Conservation (phyloP, 2,888 invertebrate genomes). For the Exephanes ischioxanthus region DNA sequence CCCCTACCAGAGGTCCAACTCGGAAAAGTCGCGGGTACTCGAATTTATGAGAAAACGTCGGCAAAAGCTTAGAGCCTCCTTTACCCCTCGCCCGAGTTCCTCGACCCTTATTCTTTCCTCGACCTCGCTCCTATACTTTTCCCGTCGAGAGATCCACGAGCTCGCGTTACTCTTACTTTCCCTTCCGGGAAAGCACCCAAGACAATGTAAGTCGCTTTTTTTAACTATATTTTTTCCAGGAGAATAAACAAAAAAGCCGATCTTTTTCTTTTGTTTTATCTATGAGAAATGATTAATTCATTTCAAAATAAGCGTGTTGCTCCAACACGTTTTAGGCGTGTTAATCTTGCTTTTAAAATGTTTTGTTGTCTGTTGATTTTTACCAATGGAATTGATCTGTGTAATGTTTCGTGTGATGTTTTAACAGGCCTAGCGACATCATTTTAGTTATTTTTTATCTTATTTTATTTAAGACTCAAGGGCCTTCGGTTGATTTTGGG, state of each 20-base stretch:
- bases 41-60: slow-evolving; percentile 81
- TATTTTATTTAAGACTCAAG: neutral
- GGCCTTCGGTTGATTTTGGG: neutral
- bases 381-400: too few species aligned
- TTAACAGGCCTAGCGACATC: neutral
- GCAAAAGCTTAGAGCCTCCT: slow-evolving; percentile 72
- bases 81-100: slow-evolving; percentile 46
- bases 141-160: slow-evolving; percentile 38
- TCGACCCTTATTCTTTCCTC: slow-evolving; percentile 67
- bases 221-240: neutral
- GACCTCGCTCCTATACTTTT: slow-evolving; percentile 18
- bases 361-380: too few species aligned
- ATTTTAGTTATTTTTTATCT: neutral
- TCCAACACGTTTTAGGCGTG: too few species aligned
- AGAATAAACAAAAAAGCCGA: too few species aligned
- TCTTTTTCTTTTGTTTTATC: too few species aligned
- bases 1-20: slow-evolving; percentile 14
- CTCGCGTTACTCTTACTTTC: slow-evolving; percentile 38
- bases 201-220: slow-evolving; percentile 19
- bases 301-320: too few species aligned
- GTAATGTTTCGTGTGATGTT: too few species aligned
- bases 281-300: too few species aligned
- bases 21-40: slow-evolving; percentile 75
- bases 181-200: neutral
- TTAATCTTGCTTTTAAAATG: too few species aligned